Evolutionary conservation across 2,888 invertebrate species (phyloP).

Genomic region (Barypeithes pellucidus): DNA sequence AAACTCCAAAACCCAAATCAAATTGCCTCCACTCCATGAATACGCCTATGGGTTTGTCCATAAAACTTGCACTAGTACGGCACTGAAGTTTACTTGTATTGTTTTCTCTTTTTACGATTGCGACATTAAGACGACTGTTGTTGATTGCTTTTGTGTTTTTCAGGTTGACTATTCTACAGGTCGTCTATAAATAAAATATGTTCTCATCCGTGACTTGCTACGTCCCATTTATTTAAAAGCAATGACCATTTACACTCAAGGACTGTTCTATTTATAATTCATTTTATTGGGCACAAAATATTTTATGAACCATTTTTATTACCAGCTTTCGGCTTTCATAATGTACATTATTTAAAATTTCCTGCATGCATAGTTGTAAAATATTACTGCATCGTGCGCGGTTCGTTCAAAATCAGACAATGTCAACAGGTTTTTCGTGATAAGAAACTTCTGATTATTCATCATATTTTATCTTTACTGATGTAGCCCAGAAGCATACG

Average conservation of each 20-base stretch:
- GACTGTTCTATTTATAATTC: slow-evolving; percentile 41
- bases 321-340: background rate
- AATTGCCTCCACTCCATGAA: no score
- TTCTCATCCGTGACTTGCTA: slow-evolving; percentile 31
- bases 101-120: background rate
- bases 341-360: background rate
- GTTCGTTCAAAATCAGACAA: slow-evolving; percentile 10
- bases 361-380: background rate
- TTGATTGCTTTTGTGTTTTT: slow-evolving; percentile 19
- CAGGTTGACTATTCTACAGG: slow-evolving; percentile 25
- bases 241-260: slow-evolving; percentile 41
- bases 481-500: slow-evolving; percentile 20
- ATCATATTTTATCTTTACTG: slow-evolving; percentile 34
- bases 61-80: background rate
- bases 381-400: background rate
- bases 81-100: background rate
- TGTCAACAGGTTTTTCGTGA: slow-evolving; percentile 39
- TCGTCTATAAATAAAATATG: slow-evolving; percentile 47
- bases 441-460: slow-evolving; percentile 39
- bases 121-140: slow-evolving; percentile 1
- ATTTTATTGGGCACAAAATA: slow-evolving; percentile 31
- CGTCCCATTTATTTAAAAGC: slow-evolving; percentile 44
- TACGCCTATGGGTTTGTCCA: no score
- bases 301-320: slow-evolving; percentile 25
- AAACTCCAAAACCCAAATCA: no score